phyloP scores from a whole-genome alignment of 2,888 invertebrate species.

The Pristionchus maxplancki region DNA sequence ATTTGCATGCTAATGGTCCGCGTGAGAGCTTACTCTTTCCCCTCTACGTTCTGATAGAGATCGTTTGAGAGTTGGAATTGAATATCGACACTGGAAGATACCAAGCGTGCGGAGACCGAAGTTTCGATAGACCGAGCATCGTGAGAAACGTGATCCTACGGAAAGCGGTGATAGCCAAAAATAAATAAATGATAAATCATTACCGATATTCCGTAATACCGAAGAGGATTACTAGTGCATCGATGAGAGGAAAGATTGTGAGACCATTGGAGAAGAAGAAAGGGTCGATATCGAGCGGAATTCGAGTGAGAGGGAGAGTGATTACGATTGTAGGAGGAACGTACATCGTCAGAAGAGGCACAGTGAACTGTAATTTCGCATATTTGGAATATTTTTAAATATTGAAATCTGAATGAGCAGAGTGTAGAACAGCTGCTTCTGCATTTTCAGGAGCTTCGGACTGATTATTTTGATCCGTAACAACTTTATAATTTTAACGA shows the following conservation, averaged over 20 bases:
- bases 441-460: neutral
- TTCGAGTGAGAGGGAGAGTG: neutral
- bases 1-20: neutral
- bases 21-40: neutral
- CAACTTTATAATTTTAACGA: neutral
- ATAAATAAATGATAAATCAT: too few species aligned
- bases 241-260: neutral
- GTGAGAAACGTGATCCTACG: neutral
- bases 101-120: neutral
- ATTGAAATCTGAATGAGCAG: neutral
- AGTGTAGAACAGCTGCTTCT: slow-evolving; percentile 2
- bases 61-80: neutral
- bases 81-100: neutral
- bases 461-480: neutral
- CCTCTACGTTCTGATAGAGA: neutral
- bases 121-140: neutral
- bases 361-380: neutral
- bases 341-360: neutral
- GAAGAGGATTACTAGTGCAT: neutral
- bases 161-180: too few species aligned
- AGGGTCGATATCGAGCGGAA: neutral
- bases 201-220: neutral
- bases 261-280: slow-evolving; percentile 17
- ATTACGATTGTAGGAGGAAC: neutral
- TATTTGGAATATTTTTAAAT: too few species aligned